Conservation (phyloP, 2,888 invertebrate genomes). For the Ariolimax columbianus region DNA sequence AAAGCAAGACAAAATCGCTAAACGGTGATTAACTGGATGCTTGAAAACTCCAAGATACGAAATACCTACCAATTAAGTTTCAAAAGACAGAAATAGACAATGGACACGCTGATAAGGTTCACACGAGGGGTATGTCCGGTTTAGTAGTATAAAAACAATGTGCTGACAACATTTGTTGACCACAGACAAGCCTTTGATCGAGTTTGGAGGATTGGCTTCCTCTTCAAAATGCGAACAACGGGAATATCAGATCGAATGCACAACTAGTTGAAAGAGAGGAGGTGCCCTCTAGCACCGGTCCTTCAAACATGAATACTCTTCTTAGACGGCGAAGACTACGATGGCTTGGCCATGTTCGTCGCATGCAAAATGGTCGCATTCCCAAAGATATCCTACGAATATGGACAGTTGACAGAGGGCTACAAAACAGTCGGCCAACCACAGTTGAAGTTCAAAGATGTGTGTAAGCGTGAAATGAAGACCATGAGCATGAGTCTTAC, state of each 20-base stretch:
- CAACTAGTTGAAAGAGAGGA: not conserved
- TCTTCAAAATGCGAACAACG: not conserved
- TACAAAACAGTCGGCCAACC: too few relatives aligned
- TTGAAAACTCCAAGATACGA: not conserved
- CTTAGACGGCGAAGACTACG: too few relatives aligned
- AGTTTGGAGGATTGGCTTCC: not conserved
- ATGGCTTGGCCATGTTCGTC: too few relatives aligned
- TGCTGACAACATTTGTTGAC: not conserved
- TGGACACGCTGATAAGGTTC: not conserved
- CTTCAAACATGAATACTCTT: too few relatives aligned
- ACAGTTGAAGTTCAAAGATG: too few relatives aligned
- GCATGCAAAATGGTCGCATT: too few relatives aligned
- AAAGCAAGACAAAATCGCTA: not conserved
- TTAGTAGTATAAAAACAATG: not conserved
- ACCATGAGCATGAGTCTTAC: too few relatives aligned
- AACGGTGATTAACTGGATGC: not conserved
- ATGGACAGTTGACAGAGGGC: too few relatives aligned
- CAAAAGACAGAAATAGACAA: not conserved
- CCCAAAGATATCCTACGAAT: too few relatives aligned
- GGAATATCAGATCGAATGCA: not conserved
- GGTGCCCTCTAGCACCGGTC: too few relatives aligned
- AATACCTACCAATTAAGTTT: not conserved
- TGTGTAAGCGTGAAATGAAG: too few relatives aligned
- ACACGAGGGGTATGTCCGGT: not conserved
- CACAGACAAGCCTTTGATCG: not conserved